These are phyloP conservation scores for Taphrorychus bicolor DNA, from an alignment of 2,888 invertebrate genomes.

Conservation along the genomic window DNA sequence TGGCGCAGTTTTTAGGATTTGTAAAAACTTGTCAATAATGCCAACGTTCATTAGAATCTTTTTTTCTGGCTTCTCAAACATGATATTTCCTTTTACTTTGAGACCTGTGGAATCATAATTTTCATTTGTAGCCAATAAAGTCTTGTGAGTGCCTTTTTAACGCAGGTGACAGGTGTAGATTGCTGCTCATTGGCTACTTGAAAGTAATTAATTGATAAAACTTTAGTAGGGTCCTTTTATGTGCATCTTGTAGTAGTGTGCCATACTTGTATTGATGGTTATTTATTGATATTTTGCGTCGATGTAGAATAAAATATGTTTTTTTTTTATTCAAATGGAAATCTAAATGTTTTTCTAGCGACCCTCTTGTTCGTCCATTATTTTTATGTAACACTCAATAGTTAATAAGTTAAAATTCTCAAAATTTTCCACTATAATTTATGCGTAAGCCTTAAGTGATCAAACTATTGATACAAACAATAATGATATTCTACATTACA, in stretches of 20 bases:
- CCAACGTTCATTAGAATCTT: no score
- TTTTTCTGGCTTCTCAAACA: no score
- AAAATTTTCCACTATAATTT: no score
- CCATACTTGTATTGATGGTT: not conserved
- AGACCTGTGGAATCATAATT: not conserved
- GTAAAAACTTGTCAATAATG: not conserved
- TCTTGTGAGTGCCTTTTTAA: not conserved
- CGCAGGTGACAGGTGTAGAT: not conserved
- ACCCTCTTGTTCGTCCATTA: no score
- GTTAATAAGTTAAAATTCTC: no score
- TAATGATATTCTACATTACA: no score
- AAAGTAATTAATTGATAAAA: not conserved
- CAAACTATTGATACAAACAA: no score
- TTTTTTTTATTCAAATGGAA: not conserved
- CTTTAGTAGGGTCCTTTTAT: not conserved
- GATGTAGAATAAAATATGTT: no score
- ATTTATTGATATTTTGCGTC: not conserved
- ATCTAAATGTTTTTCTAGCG: no score
- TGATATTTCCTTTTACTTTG: no score
- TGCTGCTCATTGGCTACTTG: not conserved
- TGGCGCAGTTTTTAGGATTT: not conserved
- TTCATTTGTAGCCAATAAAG: not conserved
- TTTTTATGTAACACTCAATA: no score
- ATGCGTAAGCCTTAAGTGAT: no score
- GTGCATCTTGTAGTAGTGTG: constrained; percentile 3